A percentile compares a stretch with the other conserved stretches of the same genome.
Conservation (phyloP, 1,140 invertebrate genomes). For the Drosophila mojavensis region DNA sequence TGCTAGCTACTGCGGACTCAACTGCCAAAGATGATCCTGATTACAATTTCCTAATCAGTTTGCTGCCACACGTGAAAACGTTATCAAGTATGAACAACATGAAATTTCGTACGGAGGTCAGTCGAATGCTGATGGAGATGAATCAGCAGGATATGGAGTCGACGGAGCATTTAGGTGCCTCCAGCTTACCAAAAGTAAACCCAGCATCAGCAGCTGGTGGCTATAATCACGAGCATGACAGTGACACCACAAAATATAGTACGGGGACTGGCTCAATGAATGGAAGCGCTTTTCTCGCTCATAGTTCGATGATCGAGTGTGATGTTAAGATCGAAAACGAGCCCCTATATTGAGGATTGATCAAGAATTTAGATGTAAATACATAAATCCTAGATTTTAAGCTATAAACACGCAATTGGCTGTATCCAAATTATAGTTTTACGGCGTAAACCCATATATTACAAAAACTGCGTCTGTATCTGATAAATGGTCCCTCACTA, state of each 20-base stretch:
- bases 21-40: conserved; percentile 58
- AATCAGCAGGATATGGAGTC: conserved; percentile 44
- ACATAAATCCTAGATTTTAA: background rate
- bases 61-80: conserved; percentile 66
- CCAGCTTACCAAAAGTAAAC: conserved; percentile 36
- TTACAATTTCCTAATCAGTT: conserved; percentile 61
- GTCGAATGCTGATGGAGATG: conserved; percentile 59
- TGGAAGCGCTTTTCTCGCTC: conserved; percentile 16
- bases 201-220: conserved; percentile 34
- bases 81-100: conserved; percentile 61
- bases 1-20: background rate
- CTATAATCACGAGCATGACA: background rate
- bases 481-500: too few relatives aligned
- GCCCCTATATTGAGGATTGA: conserved; percentile 33
- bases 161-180: background rate
- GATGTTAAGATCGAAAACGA: conserved; percentile 76
- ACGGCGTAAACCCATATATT: conserved; percentile 5
- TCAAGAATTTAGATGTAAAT: conserved; percentile 8
- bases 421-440: conserved; percentile 40
- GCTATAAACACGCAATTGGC: conserved; percentile 11
- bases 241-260: conserved; percentile 18
- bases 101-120: conserved; percentile 60
- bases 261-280: conserved; percentile 13
- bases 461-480: too few relatives aligned
- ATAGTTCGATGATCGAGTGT: conserved; percentile 61